Evolutionary conservation across 2,113 vertebrate species (phyloP).

Genomic region (Capreolus pygargus): DNA sequence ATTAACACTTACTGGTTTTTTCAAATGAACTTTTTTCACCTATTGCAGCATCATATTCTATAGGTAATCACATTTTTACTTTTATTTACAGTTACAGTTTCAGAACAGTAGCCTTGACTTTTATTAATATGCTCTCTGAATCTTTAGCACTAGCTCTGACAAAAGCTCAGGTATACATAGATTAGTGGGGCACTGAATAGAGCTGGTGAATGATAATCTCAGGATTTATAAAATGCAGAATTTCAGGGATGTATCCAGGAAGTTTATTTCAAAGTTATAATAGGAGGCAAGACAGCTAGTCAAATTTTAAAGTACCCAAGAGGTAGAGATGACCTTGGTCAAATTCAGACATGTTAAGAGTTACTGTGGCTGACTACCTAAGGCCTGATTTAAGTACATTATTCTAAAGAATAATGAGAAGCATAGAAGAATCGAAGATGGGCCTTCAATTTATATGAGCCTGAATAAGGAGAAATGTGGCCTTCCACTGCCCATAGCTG

Average conservation of each 20-base stretch:
- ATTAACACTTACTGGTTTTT: conserved; percentile 16
- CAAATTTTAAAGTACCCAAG: background rate
- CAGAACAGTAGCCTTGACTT: background rate
- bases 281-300: background rate
- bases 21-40: background rate
- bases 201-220: background rate
- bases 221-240: background rate
- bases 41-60: background rate
- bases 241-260: background rate
- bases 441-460: background rate
- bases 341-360: background rate
- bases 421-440: background rate
- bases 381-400: background rate
- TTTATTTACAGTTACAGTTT: background rate
- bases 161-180: background rate
- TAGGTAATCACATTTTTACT: background rate
- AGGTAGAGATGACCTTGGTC: background rate
- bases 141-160: background rate
- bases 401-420: conserved; percentile 24
- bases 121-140: background rate
- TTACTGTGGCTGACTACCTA: background rate
- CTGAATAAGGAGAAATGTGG: background rate
- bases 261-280: conserved; percentile 9
- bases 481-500: background rate
- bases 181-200: background rate